These are phyloP conservation scores for Fukomys damarensis DNA, from an alignment of 2,113 vertebrate species.

Conservation along the genomic window DNA sequence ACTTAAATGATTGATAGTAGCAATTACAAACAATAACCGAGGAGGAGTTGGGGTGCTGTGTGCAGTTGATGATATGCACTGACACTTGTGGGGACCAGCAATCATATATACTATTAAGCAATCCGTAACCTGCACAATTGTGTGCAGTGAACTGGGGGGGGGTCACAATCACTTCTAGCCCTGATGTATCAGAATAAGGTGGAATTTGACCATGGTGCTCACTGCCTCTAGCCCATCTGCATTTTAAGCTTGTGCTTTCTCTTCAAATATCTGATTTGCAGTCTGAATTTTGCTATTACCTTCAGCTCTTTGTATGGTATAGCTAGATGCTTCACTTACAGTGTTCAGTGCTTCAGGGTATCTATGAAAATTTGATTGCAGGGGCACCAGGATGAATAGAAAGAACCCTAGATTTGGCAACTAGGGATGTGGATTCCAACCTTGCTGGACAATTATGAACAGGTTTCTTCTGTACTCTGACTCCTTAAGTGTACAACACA, in stretches of 20 bases:
- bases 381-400: not conserved
- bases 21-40: not conserved
- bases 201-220: not conserved
- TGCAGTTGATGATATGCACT: not conserved
- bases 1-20: not conserved
- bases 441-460: not conserved
- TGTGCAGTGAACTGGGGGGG: not conserved
- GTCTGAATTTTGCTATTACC: slow-evolving; percentile 10
- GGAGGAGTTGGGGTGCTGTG: not conserved
- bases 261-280: not conserved
- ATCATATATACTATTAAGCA: not conserved
- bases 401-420: not conserved
- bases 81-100: not conserved
- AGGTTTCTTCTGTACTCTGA: not conserved
- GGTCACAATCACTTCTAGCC: not conserved
- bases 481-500: not conserved
- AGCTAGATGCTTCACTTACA: not conserved
- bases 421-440: not conserved
- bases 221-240: not conserved
- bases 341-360: not conserved
- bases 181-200: not conserved
- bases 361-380: not conserved
- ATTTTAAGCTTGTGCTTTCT: not conserved
- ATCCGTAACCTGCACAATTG: too few species aligned
- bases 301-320: not conserved